Base-by-base conservation (phyloP, 2,797 vertebrate species). In the Xiphorhynchus erythropygius region DNA sequence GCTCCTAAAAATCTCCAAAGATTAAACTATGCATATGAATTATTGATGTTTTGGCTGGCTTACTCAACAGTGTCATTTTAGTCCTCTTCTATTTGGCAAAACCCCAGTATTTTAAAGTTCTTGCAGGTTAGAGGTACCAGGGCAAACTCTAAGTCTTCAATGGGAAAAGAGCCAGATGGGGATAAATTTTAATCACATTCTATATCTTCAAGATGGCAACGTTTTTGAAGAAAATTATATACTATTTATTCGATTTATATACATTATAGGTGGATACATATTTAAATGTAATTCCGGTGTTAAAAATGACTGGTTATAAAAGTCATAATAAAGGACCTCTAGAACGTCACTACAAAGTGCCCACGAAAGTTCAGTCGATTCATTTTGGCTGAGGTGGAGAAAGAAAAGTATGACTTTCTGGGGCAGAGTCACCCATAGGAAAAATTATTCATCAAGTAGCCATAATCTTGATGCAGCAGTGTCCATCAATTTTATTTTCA, bases 171-270 rank as follows among this genome's bases (percentile, higher is more conserved):
- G 56, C 37, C 75, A 91, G 73, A 83, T 84, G 52, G 49, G 42
- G 55, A 94, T 92, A 87, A 62, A 85, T 89, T 86, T 70, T 83
- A 87, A 89, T 93, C 19, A 53, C 22, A 15, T 92, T 95, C 49
- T 81, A 25, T 95, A 62, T 70, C 52, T 90, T 94, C 55, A 84
- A 46, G 35, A 70, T 42, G 47, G 19, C 12, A 78, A 69, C 21
- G 35, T 82, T 94, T 95, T 79, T 57, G 23, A 93, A 96, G 53
- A 9, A 86, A 90, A 73, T 79, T 19, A 50, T 35, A 21, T 47
- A 35, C 8, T 79, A 11, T 89, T 90, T 89, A 55, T 60, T 92
- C 1, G 0, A 69, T 84, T 71, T 94, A 81, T 85, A 46, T 68
- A 57, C 32, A 35, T 13, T 44, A 39, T 37, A 78, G 33, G 11